Evolutionary conservation across 92 coral and sea anemone species (phyloP), one percentile per base, ranked within the genome.

Genomic region (Siderastrea radians): DNA sequence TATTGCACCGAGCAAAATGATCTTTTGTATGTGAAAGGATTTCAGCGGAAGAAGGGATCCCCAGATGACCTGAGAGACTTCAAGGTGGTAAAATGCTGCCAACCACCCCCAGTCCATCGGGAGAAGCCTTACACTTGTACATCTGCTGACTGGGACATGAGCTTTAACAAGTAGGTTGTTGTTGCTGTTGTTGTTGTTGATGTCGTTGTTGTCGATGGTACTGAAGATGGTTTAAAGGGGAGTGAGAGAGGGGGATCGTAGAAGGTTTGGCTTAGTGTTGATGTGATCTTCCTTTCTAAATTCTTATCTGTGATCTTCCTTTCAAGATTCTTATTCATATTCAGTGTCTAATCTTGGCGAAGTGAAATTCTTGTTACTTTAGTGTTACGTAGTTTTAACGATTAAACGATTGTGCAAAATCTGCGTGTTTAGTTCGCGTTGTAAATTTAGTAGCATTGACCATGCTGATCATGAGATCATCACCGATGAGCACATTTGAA

Each of bases 71-170:
- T 81, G 52, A 81, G 76, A n/a, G 76, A 68, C 66, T 81, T 81
- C 16, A 69, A 15, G 52, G 44, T 1, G 52, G 75, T n/a, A 15
- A 68, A 52, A 51, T 81, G 85, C 46, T 81, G 85, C 45, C 67
- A 52, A 44, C 85, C 85, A 1, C 85, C 77, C 2, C 0, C 2
- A 52, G 15, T 67, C 1, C 76, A 81, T 15, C 3, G 51, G n/a
- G 38, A 11, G 11, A 81, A 68, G 62, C 85, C 85, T 7, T 51
- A 26, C 67, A 81, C 64, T 4, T 67, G 65, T n/a, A 67, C 75
- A 12, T 81, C 85, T 4, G 85, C 77, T 26, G 85, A 81, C 76
- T 81, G 85, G 85, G 85, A 81, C 4, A 17, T 68, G 77, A 81
- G 85, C 55, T 81, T 81, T 16, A 50, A 13, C 52, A 81, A 47